Evolutionary conservation across 2,797 vertebrate genomes (phyloP).

Genomic region (Gymnopithys bicolor): DNA sequence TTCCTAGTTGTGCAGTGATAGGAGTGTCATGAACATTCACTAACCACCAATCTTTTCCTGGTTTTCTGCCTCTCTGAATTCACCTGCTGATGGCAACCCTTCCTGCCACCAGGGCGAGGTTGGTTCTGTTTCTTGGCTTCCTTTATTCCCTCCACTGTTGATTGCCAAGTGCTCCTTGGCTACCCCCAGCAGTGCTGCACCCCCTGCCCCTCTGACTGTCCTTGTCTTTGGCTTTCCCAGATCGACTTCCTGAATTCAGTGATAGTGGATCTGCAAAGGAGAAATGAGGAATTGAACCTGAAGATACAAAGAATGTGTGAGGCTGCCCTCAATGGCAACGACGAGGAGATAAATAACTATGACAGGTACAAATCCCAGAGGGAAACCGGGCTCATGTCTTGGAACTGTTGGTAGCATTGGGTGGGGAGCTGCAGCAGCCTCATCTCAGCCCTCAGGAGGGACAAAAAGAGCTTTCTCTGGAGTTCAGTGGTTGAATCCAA

Average conservation of each 20-base stretch:
- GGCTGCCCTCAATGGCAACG: conserved; percentile 91
- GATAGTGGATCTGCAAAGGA: conserved; percentile 94
- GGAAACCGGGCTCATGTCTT: neutral
- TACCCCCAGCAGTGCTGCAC: neutral
- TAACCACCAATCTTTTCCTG: neutral
- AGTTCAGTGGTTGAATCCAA: neutral
- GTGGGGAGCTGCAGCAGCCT: neutral
- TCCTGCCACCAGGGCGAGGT: conserved; percentile 90
- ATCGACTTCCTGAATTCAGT: conserved; percentile 98
- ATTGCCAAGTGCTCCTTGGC: neutral
- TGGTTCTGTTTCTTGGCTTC: conserved; percentile 80
- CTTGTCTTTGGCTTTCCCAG: conserved; percentile 63
- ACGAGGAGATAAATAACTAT: conserved; percentile 81
- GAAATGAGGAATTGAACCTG: conserved; percentile 92
- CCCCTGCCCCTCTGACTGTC: neutral
- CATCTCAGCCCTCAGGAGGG: neutral
- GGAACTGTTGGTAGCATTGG: neutral
- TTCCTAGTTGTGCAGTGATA: neutral
- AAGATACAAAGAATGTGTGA: conserved; percentile 94
- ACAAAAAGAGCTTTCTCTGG: accelerated
- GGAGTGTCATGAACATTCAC: neutral
- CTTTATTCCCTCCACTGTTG: neutral
- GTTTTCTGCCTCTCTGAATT: conserved; percentile 70
- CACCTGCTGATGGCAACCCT: conserved; percentile 84
- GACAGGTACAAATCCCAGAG: conserved; percentile 80